Conservation (phyloP, 2,113 vertebrate genomes). For the Rhegmatorhina hoffmannsi region DNA sequence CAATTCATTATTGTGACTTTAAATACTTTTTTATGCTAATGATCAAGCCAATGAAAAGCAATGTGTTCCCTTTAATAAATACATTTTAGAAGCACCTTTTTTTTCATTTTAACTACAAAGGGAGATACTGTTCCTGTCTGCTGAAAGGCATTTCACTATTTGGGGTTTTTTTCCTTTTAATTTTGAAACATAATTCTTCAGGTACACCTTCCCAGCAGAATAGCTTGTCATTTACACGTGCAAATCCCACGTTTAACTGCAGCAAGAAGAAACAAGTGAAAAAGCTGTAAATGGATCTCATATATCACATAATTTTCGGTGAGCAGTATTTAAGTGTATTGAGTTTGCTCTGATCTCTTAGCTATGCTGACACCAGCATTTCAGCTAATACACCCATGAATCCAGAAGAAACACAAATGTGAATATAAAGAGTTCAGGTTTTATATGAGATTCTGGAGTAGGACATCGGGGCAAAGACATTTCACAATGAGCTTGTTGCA, state of each 20-base stretch:
- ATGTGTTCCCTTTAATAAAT: neutral
- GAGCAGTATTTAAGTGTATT: neutral
- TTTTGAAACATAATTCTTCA: slow-evolving; percentile 9
- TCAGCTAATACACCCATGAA: neutral
- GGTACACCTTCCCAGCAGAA: neutral
- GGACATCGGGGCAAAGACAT: neutral
- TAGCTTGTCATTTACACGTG: neutral
- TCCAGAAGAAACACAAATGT: neutral
- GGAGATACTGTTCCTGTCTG: neutral
- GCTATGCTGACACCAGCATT: neutral
- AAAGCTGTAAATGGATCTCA: neutral
- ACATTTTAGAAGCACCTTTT: neutral
- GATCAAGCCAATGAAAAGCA: neutral
- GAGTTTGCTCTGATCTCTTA: slow-evolving; percentile 7
- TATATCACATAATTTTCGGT: slow-evolving; percentile 18
- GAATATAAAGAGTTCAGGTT: neutral
- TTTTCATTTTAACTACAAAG: slow-evolving; percentile 16
- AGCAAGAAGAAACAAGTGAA: slow-evolving; percentile 31
- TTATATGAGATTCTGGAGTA: neutral
- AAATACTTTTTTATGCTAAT: neutral
- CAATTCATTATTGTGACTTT: neutral
- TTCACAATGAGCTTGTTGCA: neutral
- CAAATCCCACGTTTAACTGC: neutral
- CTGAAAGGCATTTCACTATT: neutral
- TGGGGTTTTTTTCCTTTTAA: neutral